These are phyloP conservation scores for Kryphioiulus occultus DNA, from an alignment of 2,888 invertebrate genomes.

Conservation along the genomic window DNA sequence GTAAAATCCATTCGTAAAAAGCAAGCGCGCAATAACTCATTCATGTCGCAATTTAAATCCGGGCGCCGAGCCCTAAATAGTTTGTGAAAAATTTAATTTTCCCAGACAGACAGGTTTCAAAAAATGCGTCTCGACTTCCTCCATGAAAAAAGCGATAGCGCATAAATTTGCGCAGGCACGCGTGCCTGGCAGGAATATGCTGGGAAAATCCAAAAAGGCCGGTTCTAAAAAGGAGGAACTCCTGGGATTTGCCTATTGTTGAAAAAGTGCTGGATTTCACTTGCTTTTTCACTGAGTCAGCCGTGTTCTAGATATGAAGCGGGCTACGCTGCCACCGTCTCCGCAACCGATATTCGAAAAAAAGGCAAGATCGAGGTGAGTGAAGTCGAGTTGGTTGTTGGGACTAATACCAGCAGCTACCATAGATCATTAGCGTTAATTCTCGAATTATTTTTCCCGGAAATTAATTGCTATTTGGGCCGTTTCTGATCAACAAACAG, in stretches of 20 bases:
- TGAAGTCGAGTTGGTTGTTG: background rate
- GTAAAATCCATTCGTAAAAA: too few species aligned
- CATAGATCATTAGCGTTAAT: background rate
- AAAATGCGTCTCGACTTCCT: background rate
- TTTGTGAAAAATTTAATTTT: background rate
- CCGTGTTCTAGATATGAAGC: conserved; percentile 16
- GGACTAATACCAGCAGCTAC: background rate
- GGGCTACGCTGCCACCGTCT: background rate
- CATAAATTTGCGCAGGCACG: background rate
- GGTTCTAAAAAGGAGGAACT: background rate
- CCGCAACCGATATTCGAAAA: conserved; percentile 16
- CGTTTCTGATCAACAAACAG: background rate
- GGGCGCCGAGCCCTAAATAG: background rate
- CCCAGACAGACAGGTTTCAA: background rate
- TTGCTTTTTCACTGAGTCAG: conserved; percentile 1
- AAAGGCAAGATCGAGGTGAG: conserved; percentile 6
- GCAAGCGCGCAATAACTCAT: background rate
- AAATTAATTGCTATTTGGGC: background rate
- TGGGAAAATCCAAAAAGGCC: conserved; percentile 16
- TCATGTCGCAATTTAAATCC: background rate
- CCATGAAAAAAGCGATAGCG: background rate
- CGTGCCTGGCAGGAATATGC: background rate
- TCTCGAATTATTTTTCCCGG: background rate
- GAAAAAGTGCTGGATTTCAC: conserved; percentile 17
- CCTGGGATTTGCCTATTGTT: conserved; percentile 16